These are phyloP conservation scores for Astreopora myriophthalma DNA, from an alignment of 64 coral and sea anemone genomes.

Conservation along the genomic window DNA sequence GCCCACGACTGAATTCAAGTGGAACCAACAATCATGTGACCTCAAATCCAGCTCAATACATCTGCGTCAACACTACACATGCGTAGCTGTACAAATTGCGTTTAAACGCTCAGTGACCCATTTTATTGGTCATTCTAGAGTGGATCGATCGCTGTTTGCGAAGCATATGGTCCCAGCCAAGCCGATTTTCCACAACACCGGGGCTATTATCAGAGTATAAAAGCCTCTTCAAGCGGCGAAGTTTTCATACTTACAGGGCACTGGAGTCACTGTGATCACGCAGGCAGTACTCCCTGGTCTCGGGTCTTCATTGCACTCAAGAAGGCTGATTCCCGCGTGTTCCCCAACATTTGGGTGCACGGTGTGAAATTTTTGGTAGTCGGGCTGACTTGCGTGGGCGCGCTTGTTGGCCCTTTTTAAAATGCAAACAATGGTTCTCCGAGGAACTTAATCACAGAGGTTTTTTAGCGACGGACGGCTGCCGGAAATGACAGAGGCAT, in stretches of 20 bases:
- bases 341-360: slow-evolving; percentile 86
- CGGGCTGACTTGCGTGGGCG: slow-evolving; percentile 89
- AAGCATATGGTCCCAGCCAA: slow-evolving; percentile 19
- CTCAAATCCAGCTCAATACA: too few species aligned
- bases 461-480: too few species aligned
- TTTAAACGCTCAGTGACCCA: too few species aligned
- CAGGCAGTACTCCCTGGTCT: slow-evolving; percentile 84
- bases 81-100: too few species aligned
- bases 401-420: slow-evolving; percentile 93
- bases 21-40: too few species aligned
- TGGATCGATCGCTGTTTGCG: too few species aligned
- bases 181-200: slow-evolving; percentile 63
- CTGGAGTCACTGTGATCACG: slow-evolving; percentile 89
- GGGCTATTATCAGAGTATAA: slow-evolving; percentile 47
- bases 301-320: slow-evolving; percentile 80
- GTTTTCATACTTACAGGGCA: slow-evolving; percentile 92
- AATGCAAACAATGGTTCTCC: too few species aligned
- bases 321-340: slow-evolving; percentile 85
- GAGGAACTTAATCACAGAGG: too few species aligned
- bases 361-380: slow-evolving; percentile 97
- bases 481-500: too few species aligned
- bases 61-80: too few species aligned
- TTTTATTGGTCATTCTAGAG: too few species aligned
- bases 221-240: background rate
- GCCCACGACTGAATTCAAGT: too few species aligned